These are phyloP conservation scores for Drosophila pegasa DNA, from an alignment of 2,888 invertebrate genomes.

Conservation along the genomic window DNA sequence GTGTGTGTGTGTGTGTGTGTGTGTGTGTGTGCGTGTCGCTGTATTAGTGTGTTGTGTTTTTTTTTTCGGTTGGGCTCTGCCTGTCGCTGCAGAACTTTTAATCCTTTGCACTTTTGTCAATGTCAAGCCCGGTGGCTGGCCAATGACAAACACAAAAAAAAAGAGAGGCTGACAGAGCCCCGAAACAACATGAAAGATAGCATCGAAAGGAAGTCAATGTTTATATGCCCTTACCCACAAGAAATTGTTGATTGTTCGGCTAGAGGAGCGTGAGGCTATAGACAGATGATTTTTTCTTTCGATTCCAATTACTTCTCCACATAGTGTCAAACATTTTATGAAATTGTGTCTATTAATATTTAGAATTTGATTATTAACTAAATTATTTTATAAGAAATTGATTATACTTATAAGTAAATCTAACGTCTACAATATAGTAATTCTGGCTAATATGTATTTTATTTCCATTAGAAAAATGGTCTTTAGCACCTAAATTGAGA, in stretches of 20 bases:
- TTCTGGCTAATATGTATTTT: too few species aligned
- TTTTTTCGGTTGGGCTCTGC: slow-evolving; percentile 17
- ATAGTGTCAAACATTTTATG: too few species aligned
- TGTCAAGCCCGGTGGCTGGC: slow-evolving; percentile 57
- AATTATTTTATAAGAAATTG: too few species aligned
- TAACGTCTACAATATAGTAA: too few species aligned
- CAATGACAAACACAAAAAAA: slow-evolving; percentile 60
- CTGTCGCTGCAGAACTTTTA: slow-evolving; percentile 65
- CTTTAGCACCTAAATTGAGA: too few species aligned
- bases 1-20: slow-evolving; percentile 5
- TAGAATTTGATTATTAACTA: too few species aligned
- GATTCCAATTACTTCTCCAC: too few species aligned
- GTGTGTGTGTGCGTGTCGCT: slow-evolving; percentile 10
- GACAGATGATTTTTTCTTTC: neutral
- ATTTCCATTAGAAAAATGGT: too few species aligned
- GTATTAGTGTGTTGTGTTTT: slow-evolving; percentile 33
- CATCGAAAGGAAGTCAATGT: slow-evolving; percentile 24
- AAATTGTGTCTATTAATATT: too few species aligned
- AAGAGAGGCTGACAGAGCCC: slow-evolving; percentile 1
- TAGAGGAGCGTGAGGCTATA: too few species aligned
- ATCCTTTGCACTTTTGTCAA: slow-evolving; percentile 78
- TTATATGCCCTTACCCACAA: slow-evolving; percentile 40
- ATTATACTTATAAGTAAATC: too few species aligned
- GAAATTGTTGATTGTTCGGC: slow-evolving; percentile 3
- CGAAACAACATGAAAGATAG: slow-evolving; percentile 28